Percentiles rank a stretch among this genome's conserved stretches.
Conservation (phyloP, 1,140 invertebrate genomes). For the Calephelis virginiensis region DNA sequence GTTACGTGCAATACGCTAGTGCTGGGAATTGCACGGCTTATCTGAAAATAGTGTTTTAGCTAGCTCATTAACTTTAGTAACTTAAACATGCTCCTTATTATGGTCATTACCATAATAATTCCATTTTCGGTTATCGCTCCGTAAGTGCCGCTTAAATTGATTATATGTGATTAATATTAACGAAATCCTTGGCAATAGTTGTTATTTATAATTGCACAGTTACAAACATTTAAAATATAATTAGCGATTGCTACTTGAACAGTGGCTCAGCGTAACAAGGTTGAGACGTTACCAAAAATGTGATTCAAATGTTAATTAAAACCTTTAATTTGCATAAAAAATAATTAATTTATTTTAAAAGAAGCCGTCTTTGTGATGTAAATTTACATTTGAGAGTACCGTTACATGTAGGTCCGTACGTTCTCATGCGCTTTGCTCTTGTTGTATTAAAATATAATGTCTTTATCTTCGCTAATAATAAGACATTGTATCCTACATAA, state of each 20-base stretch:
- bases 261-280: background rate
- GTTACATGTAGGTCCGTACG: background rate
- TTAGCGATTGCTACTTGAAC: conserved; percentile 5
- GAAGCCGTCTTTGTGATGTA: background rate
- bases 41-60: no score
- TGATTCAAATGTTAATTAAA: conserved; percentile 2
- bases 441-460: no score
- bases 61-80: background rate
- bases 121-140: conserved; percentile 10
- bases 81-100: conserved; percentile 10
- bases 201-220: background rate
- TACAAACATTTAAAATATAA: conserved; percentile 15
- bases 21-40: no score
- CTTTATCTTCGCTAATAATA: no score
- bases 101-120: conserved; percentile 1
- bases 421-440: background rate
- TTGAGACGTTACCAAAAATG: background rate
- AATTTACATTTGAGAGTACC: background rate
- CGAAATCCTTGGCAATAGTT: background rate
- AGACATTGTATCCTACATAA: no score
- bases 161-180: conserved; percentile 1
- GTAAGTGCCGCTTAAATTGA: conserved; percentile 9
- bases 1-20: no score
- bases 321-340: background rate
- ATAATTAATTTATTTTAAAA: background rate